Conservation (phyloP, 2,797 vertebrate genomes). For the Percopsis omiscomaycus region DNA sequence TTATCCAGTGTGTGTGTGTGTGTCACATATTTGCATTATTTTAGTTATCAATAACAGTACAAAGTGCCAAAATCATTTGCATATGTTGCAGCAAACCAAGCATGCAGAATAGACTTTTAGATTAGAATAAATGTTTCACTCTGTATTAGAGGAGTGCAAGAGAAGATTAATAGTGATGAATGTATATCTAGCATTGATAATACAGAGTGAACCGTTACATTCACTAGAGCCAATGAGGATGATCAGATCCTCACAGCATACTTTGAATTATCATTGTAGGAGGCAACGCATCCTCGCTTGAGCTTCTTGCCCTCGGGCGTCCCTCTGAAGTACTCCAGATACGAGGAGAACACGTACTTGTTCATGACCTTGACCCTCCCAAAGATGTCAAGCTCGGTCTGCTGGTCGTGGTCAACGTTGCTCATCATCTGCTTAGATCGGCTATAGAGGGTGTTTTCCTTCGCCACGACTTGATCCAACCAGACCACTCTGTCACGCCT, state of each 20-base stretch:
- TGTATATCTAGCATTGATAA: too few species aligned
- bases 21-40: neutral
- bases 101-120: too few species aligned
- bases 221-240: slow-evolving; percentile 5
- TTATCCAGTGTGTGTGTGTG: neutral
- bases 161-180: too few species aligned
- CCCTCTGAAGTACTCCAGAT: slow-evolving; percentile 68
- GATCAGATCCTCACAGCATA: too few species aligned
- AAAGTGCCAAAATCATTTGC: neutral
- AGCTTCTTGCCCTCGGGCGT: slow-evolving; percentile 69
- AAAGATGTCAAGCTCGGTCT: slow-evolving; percentile 67
- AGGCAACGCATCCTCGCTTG: slow-evolving; percentile 54
- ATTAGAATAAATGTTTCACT: too few species aligned
- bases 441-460: slow-evolving; percentile 60
- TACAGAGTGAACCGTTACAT: neutral
- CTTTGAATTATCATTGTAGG: slow-evolving; percentile 3
- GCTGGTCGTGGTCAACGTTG: slow-evolving; percentile 34
- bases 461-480: slow-evolving; percentile 67
- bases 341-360: slow-evolving; percentile 69
- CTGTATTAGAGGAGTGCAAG: too few species aligned
- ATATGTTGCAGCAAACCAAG: neutral
- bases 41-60: neutral
- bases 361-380: slow-evolving; percentile 72
- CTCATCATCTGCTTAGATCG: slow-evolving; percentile 62
- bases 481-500: slow-evolving; percentile 47